Evolutionary conservation across 1,140 invertebrate species (phyloP), one percentile per base, ranked within the genome.

Genomic region (Phortica variegata): DNA sequence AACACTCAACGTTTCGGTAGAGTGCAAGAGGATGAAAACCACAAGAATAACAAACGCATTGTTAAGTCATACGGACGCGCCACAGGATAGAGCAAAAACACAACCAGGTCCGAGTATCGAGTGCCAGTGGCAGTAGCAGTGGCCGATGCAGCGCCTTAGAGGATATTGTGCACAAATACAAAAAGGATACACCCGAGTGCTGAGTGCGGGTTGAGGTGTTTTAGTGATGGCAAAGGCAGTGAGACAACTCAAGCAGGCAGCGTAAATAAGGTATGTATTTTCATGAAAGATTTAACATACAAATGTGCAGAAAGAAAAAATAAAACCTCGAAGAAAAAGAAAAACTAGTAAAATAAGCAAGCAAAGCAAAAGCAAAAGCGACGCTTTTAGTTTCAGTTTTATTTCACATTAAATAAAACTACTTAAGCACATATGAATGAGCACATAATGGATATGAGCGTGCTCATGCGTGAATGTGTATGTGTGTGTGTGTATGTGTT

Each of bases 281-380:
- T 68, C 63, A 68, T 68, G 57, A 63, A 66, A 68, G 63, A 68
- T 68, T 68, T 68, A 69, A 60, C 63, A 68, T 68, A 63, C 63
- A 69, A 68, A 68, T 68, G 63, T 63, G 63, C 63, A 55, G 49
- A 51, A 40, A 48, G 48, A 51, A 44, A 31, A 17, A 47, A 52
- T 36, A 39, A 26, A 26, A n/a, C n/a, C n/a, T n/a, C 42, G 17
- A 9, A 43, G 10, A 15, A 17, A 15, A 15, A 34, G 33, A 48
- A 49, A 54, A 32, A 40, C 16, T 26, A 21, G 29, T 45, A 32
- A 41, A 21, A n/a, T 6, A 26, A 26, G 23, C 23, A 26, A 26
- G 10, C 5, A 26, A 26, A 26, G 10, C 5, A 26, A 26, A 26
- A 26, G 23, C 23, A 26, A 26, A 26, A 26, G 23, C 23, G 10